These are phyloP conservation scores for Apotomis capreana DNA, from an alignment of 2,888 invertebrate genomes.

Conservation along the genomic window DNA sequence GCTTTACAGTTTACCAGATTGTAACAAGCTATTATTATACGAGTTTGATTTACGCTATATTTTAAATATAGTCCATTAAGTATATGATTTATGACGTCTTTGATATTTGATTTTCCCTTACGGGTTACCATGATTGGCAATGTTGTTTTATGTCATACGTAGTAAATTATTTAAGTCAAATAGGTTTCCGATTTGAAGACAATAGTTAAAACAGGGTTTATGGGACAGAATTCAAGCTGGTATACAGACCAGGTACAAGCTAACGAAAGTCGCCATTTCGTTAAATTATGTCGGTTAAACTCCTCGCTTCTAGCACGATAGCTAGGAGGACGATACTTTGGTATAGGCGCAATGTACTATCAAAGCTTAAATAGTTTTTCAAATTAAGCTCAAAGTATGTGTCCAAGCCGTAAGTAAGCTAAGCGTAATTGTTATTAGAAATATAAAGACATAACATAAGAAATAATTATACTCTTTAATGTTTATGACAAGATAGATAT, in stretches of 20 bases:
- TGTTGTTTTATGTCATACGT: neutral
- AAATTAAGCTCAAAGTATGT: conserved; percentile 75
- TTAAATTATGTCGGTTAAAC: neutral
- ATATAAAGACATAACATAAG: conserved; percentile 74
- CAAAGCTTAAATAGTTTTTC: conserved; percentile 20
- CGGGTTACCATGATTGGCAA: neutral
- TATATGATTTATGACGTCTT: neutral
- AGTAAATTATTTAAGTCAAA: neutral
- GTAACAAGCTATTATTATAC: no score
- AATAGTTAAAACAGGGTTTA: conserved; percentile 6
- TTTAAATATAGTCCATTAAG: neutral
- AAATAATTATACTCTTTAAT: conserved; percentile 69
- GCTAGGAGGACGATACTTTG: neutral
- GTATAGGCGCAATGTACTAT: conserved; percentile 3
- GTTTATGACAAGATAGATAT: conserved; percentile 74
- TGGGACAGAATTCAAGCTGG: neutral
- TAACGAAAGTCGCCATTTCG: conserved; percentile 16
- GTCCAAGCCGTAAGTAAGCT: conserved; percentile 65
- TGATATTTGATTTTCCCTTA: neutral
- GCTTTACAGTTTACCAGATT: neutral
- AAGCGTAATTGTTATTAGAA: conserved; percentile 51
- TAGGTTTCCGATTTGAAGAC: neutral
- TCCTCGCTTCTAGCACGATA: neutral
- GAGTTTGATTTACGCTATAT: no score
- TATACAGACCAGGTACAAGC: neutral